Conservation (phyloP, 1,140 invertebrate species). For the Drosophila kanapiae region DNA sequence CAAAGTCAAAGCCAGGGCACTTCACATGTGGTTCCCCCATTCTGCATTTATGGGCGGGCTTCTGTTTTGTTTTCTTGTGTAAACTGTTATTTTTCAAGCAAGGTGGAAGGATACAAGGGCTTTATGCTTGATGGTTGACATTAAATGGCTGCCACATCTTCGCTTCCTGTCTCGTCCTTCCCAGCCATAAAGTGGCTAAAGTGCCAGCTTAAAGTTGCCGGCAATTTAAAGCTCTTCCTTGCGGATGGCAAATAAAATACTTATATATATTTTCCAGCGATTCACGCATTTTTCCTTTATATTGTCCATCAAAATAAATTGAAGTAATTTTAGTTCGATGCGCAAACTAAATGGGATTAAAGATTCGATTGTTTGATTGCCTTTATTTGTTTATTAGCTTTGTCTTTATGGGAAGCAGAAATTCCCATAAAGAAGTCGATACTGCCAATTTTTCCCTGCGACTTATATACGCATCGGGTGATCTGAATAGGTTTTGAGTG, state of each 20-base stretch:
- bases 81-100: slow-evolving; percentile 75
- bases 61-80: slow-evolving; percentile 72
- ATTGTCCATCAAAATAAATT: slow-evolving; percentile 74
- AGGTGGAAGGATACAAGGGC: slow-evolving; percentile 31
- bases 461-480: slow-evolving; percentile 4
- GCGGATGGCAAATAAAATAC: slow-evolving; percentile 48
- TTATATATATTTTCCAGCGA: slow-evolving; percentile 47
- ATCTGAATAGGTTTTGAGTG: slow-evolving; percentile 1
- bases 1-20: slow-evolving; percentile 68
- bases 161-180: slow-evolving; percentile 13
- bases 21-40: slow-evolving; percentile 66
- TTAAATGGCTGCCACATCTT: slow-evolving; percentile 74
- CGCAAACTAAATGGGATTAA: slow-evolving; percentile 69
- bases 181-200: slow-evolving; percentile 72
- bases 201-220: slow-evolving; percentile 66
- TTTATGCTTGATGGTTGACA: slow-evolving; percentile 80
- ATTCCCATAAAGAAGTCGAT: not conserved
- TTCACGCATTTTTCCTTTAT: slow-evolving; percentile 58
- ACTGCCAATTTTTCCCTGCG: not conserved
- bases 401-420: slow-evolving; percentile 19
- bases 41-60: slow-evolving; percentile 32
- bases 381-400: slow-evolving; percentile 56
- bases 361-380: slow-evolving; percentile 51
- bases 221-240: slow-evolving; percentile 58
- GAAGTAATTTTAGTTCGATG: slow-evolving; percentile 63